Conservation (phyloP, 2,113 vertebrate species). For the Protobothrops mucrosquamatus region DNA sequence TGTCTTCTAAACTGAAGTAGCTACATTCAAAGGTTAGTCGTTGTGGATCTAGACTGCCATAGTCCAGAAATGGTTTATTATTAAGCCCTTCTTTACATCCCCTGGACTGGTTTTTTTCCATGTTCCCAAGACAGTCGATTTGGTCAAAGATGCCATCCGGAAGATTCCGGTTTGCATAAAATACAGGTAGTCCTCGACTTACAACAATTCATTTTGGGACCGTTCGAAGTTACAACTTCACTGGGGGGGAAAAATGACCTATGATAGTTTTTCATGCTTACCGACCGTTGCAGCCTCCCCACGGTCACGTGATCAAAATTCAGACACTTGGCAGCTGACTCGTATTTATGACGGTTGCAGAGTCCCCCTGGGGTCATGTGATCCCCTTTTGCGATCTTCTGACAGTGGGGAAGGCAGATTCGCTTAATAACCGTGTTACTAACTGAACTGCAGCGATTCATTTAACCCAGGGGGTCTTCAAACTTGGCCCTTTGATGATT, state of each 20-base stretch:
- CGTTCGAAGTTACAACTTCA: fast-evolving
- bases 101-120: neutral
- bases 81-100: neutral
- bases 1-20: neutral
- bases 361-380: neutral
- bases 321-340: no score
- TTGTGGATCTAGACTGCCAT: neutral
- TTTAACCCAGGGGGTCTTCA: neutral
- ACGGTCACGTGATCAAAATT: no score
- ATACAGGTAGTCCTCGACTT: neutral
- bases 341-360: neutral
- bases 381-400: no score
- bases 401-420: neutral
- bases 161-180: no score
- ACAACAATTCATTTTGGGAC: neutral
- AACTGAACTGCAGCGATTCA: neutral
- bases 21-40: neutral
- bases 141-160: neutral
- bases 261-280: no score
- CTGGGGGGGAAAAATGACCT: neutral
- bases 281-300: no score
- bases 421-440: neutral
- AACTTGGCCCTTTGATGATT: no score
- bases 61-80: no score
- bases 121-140: neutral